phyloP scores from a whole-genome alignment of 2,797 vertebrate genomes.

The Tiaroga cobitis region DNA sequence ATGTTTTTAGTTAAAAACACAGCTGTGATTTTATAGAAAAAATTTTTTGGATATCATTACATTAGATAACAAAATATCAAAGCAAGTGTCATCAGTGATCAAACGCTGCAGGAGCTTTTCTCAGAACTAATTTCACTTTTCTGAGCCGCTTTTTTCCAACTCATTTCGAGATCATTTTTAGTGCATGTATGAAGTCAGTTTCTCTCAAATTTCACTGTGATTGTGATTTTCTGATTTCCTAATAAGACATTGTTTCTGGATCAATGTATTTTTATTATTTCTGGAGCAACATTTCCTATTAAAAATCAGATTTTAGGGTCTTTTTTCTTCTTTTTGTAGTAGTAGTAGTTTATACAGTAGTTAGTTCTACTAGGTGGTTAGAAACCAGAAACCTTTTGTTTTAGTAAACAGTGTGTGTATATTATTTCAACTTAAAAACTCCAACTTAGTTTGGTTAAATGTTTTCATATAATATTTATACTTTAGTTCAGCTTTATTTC shows the following conservation, averaged over 20 bases:
- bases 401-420: background rate
- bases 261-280: background rate
- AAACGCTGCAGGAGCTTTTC: constrained; percentile 8
- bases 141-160: background rate
- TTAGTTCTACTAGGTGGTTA: background rate
- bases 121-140: background rate
- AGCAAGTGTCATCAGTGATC: constrained; percentile 19
- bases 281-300: background rate
- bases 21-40: background rate
- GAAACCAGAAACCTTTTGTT: background rate
- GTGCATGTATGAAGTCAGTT: background rate
- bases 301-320: background rate
- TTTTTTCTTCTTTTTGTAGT: too few relatives aligned
- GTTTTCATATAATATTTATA: too few relatives aligned
- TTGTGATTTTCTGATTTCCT: background rate
- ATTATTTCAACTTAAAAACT: background rate
- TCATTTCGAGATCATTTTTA: background rate
- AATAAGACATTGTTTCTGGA: background rate
- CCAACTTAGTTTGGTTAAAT: too few relatives aligned
- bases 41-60: background rate
- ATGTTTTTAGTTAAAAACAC: background rate
- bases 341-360: background rate
- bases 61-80: constrained; percentile 16
- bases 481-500: too few relatives aligned
- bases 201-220: background rate